Evolutionary conservation across 2,888 invertebrate species (phyloP), one percentile per base, ranked within the genome.

Genomic region (Drosophila multiciliata): DNA sequence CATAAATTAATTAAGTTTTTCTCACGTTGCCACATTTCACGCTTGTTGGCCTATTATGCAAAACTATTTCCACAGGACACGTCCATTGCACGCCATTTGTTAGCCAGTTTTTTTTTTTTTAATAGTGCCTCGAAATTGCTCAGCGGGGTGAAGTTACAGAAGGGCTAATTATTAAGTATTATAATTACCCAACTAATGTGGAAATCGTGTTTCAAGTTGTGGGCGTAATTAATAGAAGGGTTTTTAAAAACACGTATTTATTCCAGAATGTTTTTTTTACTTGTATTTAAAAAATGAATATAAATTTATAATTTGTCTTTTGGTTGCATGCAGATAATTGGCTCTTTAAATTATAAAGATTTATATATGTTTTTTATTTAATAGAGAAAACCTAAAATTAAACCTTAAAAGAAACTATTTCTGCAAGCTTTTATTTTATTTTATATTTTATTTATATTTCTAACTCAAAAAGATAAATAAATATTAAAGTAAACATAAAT

Each of bases 1-100:
- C 87, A 87, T 87, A 86, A 87, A 87, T 87, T 87, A 87, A 87
- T 87, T 87, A 87, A 75, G 75, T 86, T 86, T 84, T 82, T 87
- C 87, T 77, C 87, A 82, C 85, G 69, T 82, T 55, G 45, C 54
- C 45, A 23, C 45, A 23, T 48, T 61, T 70, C 74, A 66, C 65
- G 69, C 68, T 64, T 72, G 76, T 75, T 77, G 63, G 68, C 48
- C 54, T 73, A 57, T 69, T 83, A 85, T 82, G 86, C 80, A 83
- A 82, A 84, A 84, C 83, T 85, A 84, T 78, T 42, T 29, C 48
- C 40, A 55, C 45, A 59, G 68, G 66, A 73, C 65, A 70, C 60
- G 59, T 40, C 45, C 4, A 1, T 50, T 12, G 17, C 9, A 5
- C 33, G 17, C 23, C 36, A 48, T 66, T 26, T 26, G 26, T 26